These are phyloP conservation scores for Cydia pomonella DNA, from an alignment of 1,140 invertebrate species.

Conservation along the genomic window DNA sequence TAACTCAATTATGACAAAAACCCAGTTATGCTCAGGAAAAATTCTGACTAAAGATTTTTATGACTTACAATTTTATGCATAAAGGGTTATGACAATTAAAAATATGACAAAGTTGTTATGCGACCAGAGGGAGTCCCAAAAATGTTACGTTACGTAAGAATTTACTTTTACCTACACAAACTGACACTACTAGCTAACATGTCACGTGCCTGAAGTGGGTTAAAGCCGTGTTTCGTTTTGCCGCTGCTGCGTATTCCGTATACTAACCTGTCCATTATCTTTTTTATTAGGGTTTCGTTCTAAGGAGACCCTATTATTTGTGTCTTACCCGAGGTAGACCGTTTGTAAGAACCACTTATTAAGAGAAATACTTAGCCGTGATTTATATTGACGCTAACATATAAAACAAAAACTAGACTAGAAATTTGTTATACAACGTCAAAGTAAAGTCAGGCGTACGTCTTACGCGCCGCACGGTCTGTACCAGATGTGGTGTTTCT, in stretches of 20 bases:
- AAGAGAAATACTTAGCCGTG: background rate
- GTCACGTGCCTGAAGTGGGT: constrained; percentile 12
- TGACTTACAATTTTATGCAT: too few relatives aligned
- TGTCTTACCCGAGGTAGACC: background rate
- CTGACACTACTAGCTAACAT: background rate
- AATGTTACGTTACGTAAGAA: too few relatives aligned
- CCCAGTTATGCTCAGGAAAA: too few relatives aligned
- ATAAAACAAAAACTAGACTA: background rate
- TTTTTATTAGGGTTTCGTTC: constrained; percentile 23
- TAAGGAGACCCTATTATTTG: constrained; percentile 2
- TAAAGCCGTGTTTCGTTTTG: background rate
- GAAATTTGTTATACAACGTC: too few relatives aligned
- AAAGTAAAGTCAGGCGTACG: too few relatives aligned
- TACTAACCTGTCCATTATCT: constrained; percentile 23
- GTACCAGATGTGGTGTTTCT: too few relatives aligned
- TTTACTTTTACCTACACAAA: background rate
- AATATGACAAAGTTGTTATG: too few relatives aligned
- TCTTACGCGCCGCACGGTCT: too few relatives aligned
- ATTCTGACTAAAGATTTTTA: too few relatives aligned
- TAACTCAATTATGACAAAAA: too few relatives aligned
- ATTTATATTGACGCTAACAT: background rate
- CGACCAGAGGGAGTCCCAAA: too few relatives aligned
- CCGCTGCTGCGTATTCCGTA: background rate
- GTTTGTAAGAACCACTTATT: constrained; percentile 16
- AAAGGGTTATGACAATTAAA: too few relatives aligned